Conservation (phyloP, 2,113 vertebrate species). For the Caranx ignobilis region DNA sequence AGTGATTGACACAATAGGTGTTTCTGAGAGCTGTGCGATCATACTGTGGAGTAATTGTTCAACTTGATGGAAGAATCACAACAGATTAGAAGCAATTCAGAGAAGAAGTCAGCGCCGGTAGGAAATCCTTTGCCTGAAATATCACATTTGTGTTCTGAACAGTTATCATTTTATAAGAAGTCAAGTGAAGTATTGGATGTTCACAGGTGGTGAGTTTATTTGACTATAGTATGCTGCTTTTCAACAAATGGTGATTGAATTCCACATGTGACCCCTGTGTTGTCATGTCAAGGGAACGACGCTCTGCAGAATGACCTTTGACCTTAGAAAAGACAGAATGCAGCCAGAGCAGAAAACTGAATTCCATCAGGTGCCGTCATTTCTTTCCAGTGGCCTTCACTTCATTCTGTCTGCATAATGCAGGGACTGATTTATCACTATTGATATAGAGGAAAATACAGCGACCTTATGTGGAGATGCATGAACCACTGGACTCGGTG, state of each 20-base stretch:
- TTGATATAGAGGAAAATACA: neutral
- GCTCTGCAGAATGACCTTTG: slow-evolving; percentile 17
- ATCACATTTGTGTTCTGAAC: too few species aligned
- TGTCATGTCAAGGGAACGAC: neutral
- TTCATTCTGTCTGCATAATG: slow-evolving; percentile 1
- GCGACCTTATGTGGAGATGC: neutral
- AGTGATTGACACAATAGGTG: neutral
- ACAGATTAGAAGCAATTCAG: too few species aligned
- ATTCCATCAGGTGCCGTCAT: neutral
- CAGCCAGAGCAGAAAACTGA: neutral
- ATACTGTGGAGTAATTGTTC: neutral
- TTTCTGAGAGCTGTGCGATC: neutral
- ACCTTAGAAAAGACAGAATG: neutral
- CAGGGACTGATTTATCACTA: neutral
- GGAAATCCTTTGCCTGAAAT: too few species aligned
- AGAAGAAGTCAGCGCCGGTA: too few species aligned
- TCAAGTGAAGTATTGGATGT: neutral
- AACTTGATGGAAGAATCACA: too few species aligned
- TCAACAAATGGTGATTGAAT: neutral
- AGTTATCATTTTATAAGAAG: neutral
- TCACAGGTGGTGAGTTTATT: neutral
- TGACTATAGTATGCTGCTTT: neutral
- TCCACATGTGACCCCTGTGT: neutral
- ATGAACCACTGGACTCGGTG: neutral
- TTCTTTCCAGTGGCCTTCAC: neutral